phyloP scores from a whole-genome alignment of 2,888 invertebrate species.

The Oxyscelio sp. region DNA sequence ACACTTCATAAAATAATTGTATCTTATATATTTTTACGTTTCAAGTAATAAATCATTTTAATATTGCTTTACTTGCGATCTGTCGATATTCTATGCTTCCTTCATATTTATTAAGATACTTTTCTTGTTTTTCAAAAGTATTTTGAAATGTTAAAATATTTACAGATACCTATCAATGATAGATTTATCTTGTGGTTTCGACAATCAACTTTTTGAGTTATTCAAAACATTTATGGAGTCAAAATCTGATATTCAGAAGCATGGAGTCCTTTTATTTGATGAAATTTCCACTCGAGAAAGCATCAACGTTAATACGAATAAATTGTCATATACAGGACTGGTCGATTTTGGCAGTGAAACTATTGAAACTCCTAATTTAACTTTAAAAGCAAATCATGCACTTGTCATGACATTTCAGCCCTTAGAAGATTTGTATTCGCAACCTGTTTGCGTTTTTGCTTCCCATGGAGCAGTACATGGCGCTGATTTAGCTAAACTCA shows the following conservation, averaged over 20 bases:
- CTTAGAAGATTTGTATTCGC: constrained; percentile 66
- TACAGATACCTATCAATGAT: constrained; percentile 46
- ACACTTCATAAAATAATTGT: too few species aligned
- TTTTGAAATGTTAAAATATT: too few species aligned
- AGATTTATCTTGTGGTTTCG: constrained; percentile 50
- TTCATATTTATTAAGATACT: too few species aligned
- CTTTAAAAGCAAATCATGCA: constrained; percentile 63
- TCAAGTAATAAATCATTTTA: too few species aligned
- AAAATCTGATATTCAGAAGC: constrained; percentile 41
- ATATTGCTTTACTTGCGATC: too few species aligned
- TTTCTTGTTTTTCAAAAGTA: too few species aligned
- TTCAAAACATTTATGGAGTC: constrained; percentile 34
- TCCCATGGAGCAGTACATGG: constrained; percentile 63
- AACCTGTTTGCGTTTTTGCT: constrained; percentile 75
- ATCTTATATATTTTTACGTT: too few species aligned
- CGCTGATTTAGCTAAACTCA: constrained; percentile 48
- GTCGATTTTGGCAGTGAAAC: constrained; percentile 49
- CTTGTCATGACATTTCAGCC: constrained; percentile 74
- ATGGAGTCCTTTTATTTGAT: constrained; percentile 63
- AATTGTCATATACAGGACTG: constrained; percentile 55
- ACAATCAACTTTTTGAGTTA: constrained; percentile 35
- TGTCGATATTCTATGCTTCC: too few species aligned
- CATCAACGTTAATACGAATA: constrained; percentile 54
- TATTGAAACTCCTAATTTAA: constrained; percentile 14
- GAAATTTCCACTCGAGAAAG: constrained; percentile 56